These are phyloP conservation scores for Ginglymostoma cirratum DNA, from an alignment of 2,113 vertebrate genomes.

Conservation along the genomic window DNA sequence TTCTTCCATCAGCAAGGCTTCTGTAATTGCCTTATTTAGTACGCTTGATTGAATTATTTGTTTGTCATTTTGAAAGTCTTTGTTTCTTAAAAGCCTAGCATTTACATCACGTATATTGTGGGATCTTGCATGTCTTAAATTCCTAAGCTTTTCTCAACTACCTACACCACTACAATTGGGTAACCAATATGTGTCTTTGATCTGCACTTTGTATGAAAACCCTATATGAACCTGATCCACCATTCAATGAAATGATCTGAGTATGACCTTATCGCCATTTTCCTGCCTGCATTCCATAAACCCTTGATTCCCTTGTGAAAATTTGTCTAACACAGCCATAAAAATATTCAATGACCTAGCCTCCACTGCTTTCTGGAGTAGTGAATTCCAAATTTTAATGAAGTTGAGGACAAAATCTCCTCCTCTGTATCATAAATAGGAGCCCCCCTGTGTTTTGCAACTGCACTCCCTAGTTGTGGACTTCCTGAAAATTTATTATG, in stretches of 20 bases:
- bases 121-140: not conserved
- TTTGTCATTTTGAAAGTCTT: not conserved
- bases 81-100: not conserved
- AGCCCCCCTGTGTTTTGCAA: not conserved
- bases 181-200: not conserved
- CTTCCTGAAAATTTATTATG: not conserved
- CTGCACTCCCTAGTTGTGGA: not conserved
- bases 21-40: not conserved
- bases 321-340: not conserved
- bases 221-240: not conserved
- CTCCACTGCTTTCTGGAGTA: not conserved
- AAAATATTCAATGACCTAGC: not conserved
- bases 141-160: not conserved
- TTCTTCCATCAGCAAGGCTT: not conserved
- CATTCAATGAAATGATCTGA: not conserved
- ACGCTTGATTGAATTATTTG: not conserved
- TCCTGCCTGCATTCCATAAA: not conserved
- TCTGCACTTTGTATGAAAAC: not conserved
- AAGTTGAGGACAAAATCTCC: not conserved
- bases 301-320: not conserved
- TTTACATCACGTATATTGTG: not conserved
- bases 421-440: not conserved
- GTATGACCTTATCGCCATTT: not conserved
- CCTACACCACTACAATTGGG: not conserved
- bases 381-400: not conserved